These are phyloP conservation scores for Rhinichthys klamathensis DNA, from an alignment of 2,113 vertebrate genomes.

Conservation along the genomic window DNA sequence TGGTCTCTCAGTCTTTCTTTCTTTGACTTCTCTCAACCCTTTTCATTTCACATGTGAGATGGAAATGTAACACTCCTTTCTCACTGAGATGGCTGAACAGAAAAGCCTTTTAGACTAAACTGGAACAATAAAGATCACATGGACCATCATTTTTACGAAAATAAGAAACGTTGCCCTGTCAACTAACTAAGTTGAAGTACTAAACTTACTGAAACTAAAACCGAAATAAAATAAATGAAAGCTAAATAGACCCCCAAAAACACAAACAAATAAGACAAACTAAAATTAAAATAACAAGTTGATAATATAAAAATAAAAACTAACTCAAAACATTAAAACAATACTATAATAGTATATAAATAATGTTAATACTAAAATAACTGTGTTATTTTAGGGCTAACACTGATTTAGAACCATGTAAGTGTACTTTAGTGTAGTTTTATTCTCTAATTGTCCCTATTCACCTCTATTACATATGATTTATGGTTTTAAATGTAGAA, in stretches of 20 bases:
- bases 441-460: neutral
- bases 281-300: neutral
- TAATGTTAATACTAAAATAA: neutral
- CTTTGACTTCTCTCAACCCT: neutral
- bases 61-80: neutral
- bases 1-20: neutral
- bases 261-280: neutral
- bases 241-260: neutral
- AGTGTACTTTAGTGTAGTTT: neutral
- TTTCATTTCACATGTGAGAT: conserved; percentile 27
- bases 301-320: neutral
- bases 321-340: neutral
- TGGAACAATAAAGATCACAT: neutral
- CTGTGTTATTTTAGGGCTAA: no score
- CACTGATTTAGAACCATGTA: no score
- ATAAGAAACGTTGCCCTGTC: neutral
- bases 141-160: neutral
- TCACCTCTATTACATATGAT: neutral
- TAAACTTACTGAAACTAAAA: neutral
- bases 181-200: neutral
- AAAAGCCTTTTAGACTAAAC: conserved; percentile 5
- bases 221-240: neutral
- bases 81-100: conserved; percentile 11
- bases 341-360: neutral
- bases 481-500: neutral